Evolutionary conservation across 2,797 vertebrate genomes (phyloP), one percentile per base, ranked within the genome.

Genomic region (Harpagifer antarcticus): DNA sequence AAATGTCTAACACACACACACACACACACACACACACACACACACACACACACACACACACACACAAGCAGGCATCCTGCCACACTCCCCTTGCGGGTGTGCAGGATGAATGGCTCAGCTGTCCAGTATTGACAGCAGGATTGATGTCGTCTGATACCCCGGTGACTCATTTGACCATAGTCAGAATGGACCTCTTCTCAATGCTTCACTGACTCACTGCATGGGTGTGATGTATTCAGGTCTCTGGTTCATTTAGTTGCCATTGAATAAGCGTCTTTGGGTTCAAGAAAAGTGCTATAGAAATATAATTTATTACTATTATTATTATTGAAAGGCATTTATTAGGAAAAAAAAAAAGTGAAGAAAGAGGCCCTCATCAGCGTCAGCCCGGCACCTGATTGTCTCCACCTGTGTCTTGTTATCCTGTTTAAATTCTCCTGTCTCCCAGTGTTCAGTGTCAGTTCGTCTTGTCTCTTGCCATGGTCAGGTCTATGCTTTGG

Each of bases 141-240:
- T 84, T 85, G 85, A 91, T 90, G 85, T 63, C 55, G 82, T 88
- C 81, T 79, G 79, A 89, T 75, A 84, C 82, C 82, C 88, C 85
- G 69, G 80, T 87, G 89, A 86, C 86, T 89, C 88, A 71, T 88
- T 89, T 88, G 68, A 87, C 84, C 87, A 89, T 63, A 72, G 83
- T 85, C 84, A 80, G 86, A 86, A 84, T 44, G 69, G 70, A 87
- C 72, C 79, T 72, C 20, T 45, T 68, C 82, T 85, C 65, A 61
- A 74, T 75, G 80, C 68, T 55, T 78, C 63, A 67, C 83, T 68
- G 73, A 68, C 73, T 83, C 50, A 7, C 60, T 65, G 11, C 3
- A 13, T 76, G 42, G 5, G 16, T 5, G 13, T 58, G 37, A 73
- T 65, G 61, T 74, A 63, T 23, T 66, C 55, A 56, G 50, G 20